Percentiles rank a stretch among this genome's conserved stretches.
Conservation (phyloP, 2,797 vertebrate genomes). For the Xenentodon cancila region DNA sequence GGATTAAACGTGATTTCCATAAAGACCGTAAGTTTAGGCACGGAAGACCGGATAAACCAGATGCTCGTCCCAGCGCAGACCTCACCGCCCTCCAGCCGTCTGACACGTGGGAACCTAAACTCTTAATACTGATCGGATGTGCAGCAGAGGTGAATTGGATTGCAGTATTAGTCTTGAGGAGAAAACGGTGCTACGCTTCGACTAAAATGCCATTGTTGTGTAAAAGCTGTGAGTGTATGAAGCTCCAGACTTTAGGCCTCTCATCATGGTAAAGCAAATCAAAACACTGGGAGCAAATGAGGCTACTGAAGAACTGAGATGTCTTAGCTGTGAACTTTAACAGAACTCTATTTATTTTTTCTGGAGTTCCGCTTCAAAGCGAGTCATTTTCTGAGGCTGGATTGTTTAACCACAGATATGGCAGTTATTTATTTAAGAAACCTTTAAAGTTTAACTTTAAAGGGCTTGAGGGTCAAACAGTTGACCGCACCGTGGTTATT, state of each 20-base stretch:
- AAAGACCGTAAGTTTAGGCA: constrained; percentile 59
- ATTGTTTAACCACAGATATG: constrained; percentile 13
- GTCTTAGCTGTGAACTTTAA: too few species aligned
- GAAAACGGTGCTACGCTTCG: too few species aligned
- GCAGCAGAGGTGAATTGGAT: constrained; percentile 18
- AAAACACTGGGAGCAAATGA: too few species aligned
- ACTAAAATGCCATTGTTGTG: background rate
- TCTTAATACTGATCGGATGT: constrained; percentile 5
- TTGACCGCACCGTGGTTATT: background rate
- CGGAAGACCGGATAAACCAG: constrained; percentile 57
- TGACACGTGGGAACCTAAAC: constrained; percentile 19
- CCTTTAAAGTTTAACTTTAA: background rate
- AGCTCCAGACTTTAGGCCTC: background rate
- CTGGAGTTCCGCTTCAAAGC: too few species aligned
- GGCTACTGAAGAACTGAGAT: too few species aligned
- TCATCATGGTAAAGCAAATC: too few species aligned
- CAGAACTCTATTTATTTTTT: too few species aligned
- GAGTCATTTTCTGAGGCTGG: too few species aligned
- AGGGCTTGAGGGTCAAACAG: too few species aligned
- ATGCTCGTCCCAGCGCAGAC: constrained; percentile 26
- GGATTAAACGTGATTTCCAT: constrained; percentile 58
- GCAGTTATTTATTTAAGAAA: constrained; percentile 50
- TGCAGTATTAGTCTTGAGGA: constrained; percentile 12
- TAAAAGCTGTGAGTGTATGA: constrained; percentile 29
- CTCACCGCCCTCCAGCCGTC: constrained; percentile 22